Conservation (phyloP, 2,113 vertebrate genomes). For the Todiramphus saurophagus region DNA sequence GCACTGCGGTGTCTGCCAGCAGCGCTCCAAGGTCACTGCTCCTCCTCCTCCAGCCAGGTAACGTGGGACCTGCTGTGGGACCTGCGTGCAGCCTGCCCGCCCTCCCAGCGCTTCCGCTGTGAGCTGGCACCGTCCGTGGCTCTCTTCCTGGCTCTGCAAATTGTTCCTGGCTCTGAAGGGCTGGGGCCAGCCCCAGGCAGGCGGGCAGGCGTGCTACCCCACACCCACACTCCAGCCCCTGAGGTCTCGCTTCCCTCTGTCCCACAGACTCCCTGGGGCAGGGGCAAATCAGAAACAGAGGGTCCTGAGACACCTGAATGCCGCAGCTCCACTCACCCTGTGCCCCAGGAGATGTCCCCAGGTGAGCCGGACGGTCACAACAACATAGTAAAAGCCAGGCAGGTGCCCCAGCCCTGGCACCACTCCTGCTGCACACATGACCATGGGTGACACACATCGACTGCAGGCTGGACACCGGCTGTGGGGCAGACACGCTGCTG, state of each 20-base stretch:
- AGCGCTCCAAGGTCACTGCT: not conserved
- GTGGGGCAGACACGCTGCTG: fast-evolving
- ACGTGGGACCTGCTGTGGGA: not conserved
- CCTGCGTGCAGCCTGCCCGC: not conserved
- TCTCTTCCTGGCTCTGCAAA: not conserved
- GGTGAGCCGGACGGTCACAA: fast-evolving
- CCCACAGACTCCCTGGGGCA: not conserved
- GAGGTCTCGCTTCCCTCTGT: fast-evolving
- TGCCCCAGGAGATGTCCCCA: fast-evolving
- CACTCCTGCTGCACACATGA: fast-evolving
- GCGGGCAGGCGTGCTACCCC: not conserved
- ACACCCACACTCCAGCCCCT: fast-evolving
- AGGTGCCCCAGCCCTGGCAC: not conserved
- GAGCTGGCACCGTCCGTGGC: not conserved
- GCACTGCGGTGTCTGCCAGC: not conserved
- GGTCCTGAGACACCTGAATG: not conserved
- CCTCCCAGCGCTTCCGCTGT: not conserved
- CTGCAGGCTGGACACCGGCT: not conserved
- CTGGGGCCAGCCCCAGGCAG: not conserved
- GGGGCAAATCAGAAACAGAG: not conserved
- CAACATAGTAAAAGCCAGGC: not conserved
- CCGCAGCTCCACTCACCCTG: fast-evolving
- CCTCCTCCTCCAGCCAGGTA: not conserved
- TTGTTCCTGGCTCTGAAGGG: not conserved
- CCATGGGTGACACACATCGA: not conserved